These are phyloP conservation scores for Sceliomorpha sp. DNA, from an alignment of 2,888 invertebrate genomes.

Conservation along the genomic window DNA sequence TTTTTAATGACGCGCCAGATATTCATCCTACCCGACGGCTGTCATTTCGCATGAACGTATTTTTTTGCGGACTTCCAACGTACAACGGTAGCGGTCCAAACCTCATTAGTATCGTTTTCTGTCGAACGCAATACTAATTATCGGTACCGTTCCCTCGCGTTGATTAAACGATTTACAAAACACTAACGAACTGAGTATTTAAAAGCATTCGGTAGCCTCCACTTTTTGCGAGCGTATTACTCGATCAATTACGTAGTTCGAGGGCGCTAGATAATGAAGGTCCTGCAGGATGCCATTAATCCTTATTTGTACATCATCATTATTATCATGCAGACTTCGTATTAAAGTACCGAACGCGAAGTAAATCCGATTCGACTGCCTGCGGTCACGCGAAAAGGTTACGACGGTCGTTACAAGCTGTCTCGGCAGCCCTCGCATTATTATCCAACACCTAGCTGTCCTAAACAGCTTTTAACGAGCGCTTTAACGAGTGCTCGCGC, in stretches of 20 bases:
- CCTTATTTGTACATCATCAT: slow-evolving; percentile 30
- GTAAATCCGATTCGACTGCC: slow-evolving; percentile 49
- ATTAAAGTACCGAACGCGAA: slow-evolving; percentile 30
- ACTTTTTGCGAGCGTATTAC: no score
- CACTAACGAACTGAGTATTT: no score
- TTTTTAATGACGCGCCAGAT: no score
- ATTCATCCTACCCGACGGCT: no score
- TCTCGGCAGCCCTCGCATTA: slow-evolving; percentile 53
- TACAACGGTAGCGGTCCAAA: no score
- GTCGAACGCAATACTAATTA: no score
- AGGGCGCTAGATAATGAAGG: slow-evolving; percentile 15
- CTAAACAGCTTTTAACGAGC: slow-evolving; percentile 60
- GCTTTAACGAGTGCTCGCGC: slow-evolving; percentile 50
- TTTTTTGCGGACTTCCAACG: no score
- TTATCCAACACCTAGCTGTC: slow-evolving; percentile 58
- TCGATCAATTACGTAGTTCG: slow-evolving; percentile 13
- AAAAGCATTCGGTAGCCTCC: no score
- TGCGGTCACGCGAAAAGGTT: slow-evolving; percentile 55
- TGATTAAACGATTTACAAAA: no score
- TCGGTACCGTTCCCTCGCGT: no score
- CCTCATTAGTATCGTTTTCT: no score
- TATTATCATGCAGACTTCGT: slow-evolving; percentile 19
- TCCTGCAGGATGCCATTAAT: slow-evolving; percentile 21
- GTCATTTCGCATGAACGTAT: no score
- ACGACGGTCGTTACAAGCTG: slow-evolving; percentile 55